A percentile compares a stretch with the other conserved stretches of the same genome.
phyloP scores from a whole-genome alignment of 53 echinoderm and acorn worm species.

The Patiria pectinifera region DNA sequence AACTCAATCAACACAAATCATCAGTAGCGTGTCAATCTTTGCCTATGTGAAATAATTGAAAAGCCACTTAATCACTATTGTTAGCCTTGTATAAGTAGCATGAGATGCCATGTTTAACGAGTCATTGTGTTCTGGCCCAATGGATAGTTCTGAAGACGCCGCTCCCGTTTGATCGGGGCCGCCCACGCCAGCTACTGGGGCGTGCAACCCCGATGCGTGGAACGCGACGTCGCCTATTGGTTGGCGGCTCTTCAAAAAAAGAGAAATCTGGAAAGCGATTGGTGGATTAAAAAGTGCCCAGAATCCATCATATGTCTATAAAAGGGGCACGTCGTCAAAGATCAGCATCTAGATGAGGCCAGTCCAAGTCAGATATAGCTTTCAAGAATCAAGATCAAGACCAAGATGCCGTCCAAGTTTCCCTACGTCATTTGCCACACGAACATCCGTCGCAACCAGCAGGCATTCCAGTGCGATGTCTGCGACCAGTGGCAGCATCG shows the following conservation, averaged over 20 bases:
- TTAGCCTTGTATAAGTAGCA: too few relatives aligned
- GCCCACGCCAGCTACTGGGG: too few relatives aligned
- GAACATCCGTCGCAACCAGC: not conserved
- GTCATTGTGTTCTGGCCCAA: not conserved
- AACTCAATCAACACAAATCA: too few relatives aligned
- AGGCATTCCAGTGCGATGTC: constrained; percentile 9
- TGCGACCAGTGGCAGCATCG: constrained; percentile 5
- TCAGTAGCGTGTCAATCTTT: too few relatives aligned
- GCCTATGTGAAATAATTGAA: too few relatives aligned
- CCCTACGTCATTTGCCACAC: not conserved
- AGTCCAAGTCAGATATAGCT: not conserved
- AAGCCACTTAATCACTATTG: too few relatives aligned
- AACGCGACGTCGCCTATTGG: not conserved
- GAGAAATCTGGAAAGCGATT: not conserved
- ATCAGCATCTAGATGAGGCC: not conserved
- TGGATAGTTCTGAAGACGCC: too few relatives aligned
- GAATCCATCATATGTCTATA: not conserved
- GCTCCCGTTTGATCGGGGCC: too few relatives aligned
- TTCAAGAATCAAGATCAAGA: not conserved
- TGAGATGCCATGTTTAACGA: too few relatives aligned
- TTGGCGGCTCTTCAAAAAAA: not conserved
- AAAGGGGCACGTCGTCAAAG: not conserved
- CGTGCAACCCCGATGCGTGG: too few relatives aligned
- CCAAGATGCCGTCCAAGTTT: constrained; percentile 11
- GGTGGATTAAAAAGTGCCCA: not conserved